These are phyloP conservation scores for Microtus oregoni DNA, from an alignment of 2,113 vertebrate genomes.

Conservation along the genomic window DNA sequence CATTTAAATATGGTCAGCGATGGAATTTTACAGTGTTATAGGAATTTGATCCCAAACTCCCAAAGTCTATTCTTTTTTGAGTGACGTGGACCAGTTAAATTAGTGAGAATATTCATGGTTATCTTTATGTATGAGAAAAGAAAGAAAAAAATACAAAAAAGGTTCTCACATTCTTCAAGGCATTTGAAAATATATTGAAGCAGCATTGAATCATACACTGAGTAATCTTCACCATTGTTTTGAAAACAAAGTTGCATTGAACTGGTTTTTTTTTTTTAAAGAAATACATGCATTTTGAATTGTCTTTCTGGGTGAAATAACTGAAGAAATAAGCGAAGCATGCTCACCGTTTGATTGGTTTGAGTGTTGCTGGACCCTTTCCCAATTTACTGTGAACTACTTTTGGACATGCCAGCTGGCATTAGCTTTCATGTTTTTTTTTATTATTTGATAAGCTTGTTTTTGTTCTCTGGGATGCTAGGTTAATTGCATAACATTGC, in stretches of 20 bases:
- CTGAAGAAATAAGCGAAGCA: conserved; percentile 69
- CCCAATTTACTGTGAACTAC: conserved; percentile 69
- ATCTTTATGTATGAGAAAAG: neutral
- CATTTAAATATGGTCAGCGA: neutral
- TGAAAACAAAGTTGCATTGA: conserved; percentile 54
- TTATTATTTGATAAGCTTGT: conserved; percentile 75
- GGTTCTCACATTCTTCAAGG: neutral
- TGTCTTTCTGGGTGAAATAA: conserved; percentile 75
- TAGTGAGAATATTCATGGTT: neutral
- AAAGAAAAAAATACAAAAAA: neutral
- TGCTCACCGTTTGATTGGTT: conserved; percentile 82
- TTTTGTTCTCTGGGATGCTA: conserved; percentile 69
- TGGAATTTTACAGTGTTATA: neutral
- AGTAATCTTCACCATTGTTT: neutral
- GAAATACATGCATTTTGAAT: neutral
- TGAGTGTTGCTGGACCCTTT: conserved; percentile 78
- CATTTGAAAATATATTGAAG: conserved; percentile 19
- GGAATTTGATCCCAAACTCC: neutral
- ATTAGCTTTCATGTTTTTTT: conserved; percentile 61
- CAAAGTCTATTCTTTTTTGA: neutral
- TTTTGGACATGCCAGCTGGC: conserved; percentile 75
- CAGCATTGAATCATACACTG: neutral
- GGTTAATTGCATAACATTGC: conserved; percentile 61
- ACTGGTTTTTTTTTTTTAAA: conserved; percentile 45
- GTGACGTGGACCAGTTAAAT: neutral